Evolutionary conservation across 2,888 invertebrate species (phyloP).

Genomic region (Catocala nupta): DNA sequence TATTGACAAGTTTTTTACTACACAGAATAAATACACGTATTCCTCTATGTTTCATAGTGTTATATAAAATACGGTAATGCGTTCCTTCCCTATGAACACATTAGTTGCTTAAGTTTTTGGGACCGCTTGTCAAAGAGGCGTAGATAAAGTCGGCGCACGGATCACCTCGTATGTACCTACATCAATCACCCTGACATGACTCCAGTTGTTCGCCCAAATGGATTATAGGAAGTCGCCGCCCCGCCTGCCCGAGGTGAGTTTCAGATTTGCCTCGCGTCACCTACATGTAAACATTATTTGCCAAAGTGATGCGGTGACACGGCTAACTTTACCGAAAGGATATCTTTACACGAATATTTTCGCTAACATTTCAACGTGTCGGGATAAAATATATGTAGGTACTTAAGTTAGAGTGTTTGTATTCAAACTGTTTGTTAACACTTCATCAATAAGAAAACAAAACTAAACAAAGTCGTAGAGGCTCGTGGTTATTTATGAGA

Average conservation of each 20-base stretch:
- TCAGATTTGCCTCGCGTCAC: slow-evolving; percentile 79
- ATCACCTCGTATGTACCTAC: slow-evolving; percentile 73
- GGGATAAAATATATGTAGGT: slow-evolving; percentile 31
- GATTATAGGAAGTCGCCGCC: slow-evolving; percentile 83
- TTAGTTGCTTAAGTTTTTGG: slow-evolving; percentile 68
- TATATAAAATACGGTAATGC: slow-evolving; percentile 22
- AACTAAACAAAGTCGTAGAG: slow-evolving; percentile 45
- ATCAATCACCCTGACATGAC: slow-evolving; percentile 86
- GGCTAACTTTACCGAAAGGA: slow-evolving; percentile 68
- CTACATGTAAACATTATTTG: slow-evolving; percentile 81
- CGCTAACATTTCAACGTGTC: slow-evolving; percentile 35
- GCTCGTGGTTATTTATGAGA: slow-evolving; percentile 61
- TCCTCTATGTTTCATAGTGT: neutral
- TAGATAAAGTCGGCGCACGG: slow-evolving; percentile 78
- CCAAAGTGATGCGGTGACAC: slow-evolving; percentile 78
- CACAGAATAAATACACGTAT: too few species aligned
- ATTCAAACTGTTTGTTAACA: slow-evolving; percentile 39
- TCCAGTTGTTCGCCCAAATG: slow-evolving; percentile 85
- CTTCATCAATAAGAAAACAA: slow-evolving; percentile 36
- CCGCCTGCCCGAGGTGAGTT: slow-evolving; percentile 71
- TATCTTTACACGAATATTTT: slow-evolving; percentile 65
- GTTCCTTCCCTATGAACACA: slow-evolving; percentile 61
- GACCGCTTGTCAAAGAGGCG: slow-evolving; percentile 69
- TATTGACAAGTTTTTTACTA: too few species aligned
- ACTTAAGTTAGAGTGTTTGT: slow-evolving; percentile 22